A percentile compares a stretch with the other conserved stretches of the same genome.
Conservation (phyloP, 2,888 invertebrate species). For the Molanna angustata region DNA sequence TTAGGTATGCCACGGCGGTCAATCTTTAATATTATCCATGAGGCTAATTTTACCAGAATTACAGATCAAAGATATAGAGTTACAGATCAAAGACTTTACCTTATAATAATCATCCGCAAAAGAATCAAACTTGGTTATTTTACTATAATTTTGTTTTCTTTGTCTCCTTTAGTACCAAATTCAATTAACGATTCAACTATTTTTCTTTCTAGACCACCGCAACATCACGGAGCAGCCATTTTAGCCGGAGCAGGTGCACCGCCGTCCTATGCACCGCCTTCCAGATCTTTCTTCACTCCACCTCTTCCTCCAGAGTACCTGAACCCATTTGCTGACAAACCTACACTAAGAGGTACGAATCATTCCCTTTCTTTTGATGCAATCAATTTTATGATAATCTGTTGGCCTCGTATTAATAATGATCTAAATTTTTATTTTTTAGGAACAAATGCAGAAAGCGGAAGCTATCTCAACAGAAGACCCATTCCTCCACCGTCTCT, state of each 20-base stretch:
- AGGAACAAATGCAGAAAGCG: constrained; percentile 61
- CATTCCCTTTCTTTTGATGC: not conserved
- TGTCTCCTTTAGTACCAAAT: too few species aligned
- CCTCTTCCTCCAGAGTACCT: constrained; percentile 80
- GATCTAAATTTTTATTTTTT: constrained; percentile 33
- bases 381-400: not conserved
- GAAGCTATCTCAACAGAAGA: constrained; percentile 65
- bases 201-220: constrained; percentile 44
- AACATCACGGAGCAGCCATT: constrained; percentile 60
- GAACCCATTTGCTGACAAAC: constrained; percentile 87
- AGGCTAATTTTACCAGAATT: too few species aligned
- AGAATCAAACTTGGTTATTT: not conserved
- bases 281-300: constrained; percentile 76
- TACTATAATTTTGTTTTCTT: constrained; percentile 6
- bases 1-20: too few species aligned
- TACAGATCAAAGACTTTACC: not conserved
- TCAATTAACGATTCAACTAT: too few species aligned
- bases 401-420: not conserved
- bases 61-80: too few species aligned
- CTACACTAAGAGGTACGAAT: constrained; percentile 71
- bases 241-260: constrained; percentile 66
- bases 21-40: too few species aligned
- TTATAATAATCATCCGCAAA: not conserved
- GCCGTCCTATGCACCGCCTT: constrained; percentile 81
- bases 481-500: constrained; percentile 82